Conservation (phyloP, 2,797 vertebrate species). For the Darevskia mixta region DNA sequence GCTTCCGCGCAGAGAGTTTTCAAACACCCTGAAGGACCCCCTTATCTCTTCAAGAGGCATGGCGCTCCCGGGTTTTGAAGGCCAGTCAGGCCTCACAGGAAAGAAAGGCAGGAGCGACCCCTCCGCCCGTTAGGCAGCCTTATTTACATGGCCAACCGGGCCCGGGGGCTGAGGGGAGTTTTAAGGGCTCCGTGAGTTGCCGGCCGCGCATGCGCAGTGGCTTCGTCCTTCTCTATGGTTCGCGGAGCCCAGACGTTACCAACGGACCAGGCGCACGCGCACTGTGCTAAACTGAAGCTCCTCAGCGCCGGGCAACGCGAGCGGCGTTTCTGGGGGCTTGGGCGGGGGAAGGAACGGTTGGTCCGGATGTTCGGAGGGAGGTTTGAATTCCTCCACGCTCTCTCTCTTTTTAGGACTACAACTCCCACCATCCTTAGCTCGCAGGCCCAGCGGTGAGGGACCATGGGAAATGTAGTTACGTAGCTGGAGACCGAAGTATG, state of each 20-base stretch:
- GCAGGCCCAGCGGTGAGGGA: no score
- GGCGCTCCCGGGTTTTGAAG: conserved; percentile 12
- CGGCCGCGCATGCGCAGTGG: no score
- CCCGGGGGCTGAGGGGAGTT: no score
- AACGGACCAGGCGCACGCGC: neutral
- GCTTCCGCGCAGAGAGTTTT: conserved; percentile 59
- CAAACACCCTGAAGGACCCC: conserved; percentile 42
- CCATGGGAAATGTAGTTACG: no score
- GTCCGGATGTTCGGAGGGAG: neutral
- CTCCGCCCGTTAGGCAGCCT: no score
- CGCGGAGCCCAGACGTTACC: neutral
- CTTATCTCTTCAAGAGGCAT: conserved; percentile 75
- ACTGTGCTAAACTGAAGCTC: neutral
- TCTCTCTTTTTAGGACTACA: no score
- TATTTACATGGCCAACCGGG: no score
- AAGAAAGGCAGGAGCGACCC: neutral
- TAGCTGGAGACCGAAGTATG: no score
- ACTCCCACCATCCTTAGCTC: no score
- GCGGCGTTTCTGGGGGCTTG: no score
- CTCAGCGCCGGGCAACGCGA: neutral
- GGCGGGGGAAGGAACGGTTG: neutral
- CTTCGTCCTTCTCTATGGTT: neutral
- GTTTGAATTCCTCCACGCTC: no score
- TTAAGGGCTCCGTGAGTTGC: no score
- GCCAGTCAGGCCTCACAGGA: neutral